phyloP scores from a whole-genome alignment of 2,113 vertebrate genomes.

The Probosciger aterrimus region DNA sequence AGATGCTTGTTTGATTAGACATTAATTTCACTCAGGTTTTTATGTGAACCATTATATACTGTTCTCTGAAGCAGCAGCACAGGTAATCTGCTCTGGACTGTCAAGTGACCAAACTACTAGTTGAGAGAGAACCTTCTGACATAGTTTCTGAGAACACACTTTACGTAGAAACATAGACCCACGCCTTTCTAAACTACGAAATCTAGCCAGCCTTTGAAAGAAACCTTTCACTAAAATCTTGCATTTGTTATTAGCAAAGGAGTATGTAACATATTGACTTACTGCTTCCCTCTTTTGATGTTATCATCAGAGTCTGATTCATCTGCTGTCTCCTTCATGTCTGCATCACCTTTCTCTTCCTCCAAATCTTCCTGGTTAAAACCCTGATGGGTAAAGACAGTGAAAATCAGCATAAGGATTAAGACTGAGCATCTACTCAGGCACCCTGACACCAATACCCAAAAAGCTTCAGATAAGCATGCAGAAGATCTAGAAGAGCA shows the following conservation, averaged over 20 bases:
- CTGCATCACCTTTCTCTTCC: conserved; percentile 78
- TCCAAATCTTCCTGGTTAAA: conserved; percentile 99
- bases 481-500: background rate
- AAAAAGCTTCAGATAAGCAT: background rate
- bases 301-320: conserved; percentile 94
- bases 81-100: background rate
- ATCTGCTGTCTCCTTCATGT: conserved; percentile 67
- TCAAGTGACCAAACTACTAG: background rate
- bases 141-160: background rate
- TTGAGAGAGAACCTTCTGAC: background rate
- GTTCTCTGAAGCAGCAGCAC: background rate
- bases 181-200: background rate
- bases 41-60: background rate
- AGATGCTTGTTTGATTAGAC: background rate
- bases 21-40: background rate
- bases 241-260: background rate
- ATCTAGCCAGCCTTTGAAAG: background rate
- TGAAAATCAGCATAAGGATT: conserved; percentile 5
- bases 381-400: conserved; percentile 76
- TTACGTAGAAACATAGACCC: background rate
- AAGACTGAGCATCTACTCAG: background rate
- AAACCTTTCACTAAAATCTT: background rate
- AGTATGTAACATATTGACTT: background rate
- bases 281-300: conserved; percentile 90
- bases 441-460: background rate